These are phyloP conservation scores for Gila orcuttii DNA, from an alignment of 2,113 vertebrate species.

Conservation along the genomic window DNA sequence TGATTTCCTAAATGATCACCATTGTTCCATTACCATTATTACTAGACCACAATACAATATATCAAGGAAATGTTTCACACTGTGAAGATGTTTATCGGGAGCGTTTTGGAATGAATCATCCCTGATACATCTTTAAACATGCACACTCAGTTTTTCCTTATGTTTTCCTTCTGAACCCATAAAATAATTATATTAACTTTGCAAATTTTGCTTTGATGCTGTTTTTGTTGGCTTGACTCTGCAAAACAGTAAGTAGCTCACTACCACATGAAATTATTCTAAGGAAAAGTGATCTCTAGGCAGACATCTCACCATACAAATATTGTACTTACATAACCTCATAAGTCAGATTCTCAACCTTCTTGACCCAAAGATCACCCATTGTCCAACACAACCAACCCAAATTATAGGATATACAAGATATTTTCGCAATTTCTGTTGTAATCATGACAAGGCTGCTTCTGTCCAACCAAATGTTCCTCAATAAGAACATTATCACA, in stretches of 20 bases:
- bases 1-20: not conserved
- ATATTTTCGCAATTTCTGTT: not conserved
- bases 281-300: not conserved
- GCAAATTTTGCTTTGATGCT: not conserved
- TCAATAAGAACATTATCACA: not conserved
- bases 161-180: not conserved
- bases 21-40: slow-evolving; percentile 6
- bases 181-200: not conserved
- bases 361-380: not conserved
- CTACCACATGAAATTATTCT: not conserved
- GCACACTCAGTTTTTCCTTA: not conserved
- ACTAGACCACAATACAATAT: not conserved
- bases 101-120: not conserved
- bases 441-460: not conserved
- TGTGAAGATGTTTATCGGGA: not conserved
- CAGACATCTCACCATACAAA: not conserved
- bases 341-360: not conserved
- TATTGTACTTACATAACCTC: not conserved
- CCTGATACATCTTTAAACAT: slow-evolving; percentile 3
- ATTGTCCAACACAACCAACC: not conserved
- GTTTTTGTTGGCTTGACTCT: slow-evolving; percentile 14
- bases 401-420: not conserved
- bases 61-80: slow-evolving; percentile 21
- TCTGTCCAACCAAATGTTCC: not conserved
- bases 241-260: not conserved